These are phyloP conservation scores for Ernsta delagoae DNA, from an alignment of 2,888 invertebrate genomes.

Conservation along the genomic window DNA sequence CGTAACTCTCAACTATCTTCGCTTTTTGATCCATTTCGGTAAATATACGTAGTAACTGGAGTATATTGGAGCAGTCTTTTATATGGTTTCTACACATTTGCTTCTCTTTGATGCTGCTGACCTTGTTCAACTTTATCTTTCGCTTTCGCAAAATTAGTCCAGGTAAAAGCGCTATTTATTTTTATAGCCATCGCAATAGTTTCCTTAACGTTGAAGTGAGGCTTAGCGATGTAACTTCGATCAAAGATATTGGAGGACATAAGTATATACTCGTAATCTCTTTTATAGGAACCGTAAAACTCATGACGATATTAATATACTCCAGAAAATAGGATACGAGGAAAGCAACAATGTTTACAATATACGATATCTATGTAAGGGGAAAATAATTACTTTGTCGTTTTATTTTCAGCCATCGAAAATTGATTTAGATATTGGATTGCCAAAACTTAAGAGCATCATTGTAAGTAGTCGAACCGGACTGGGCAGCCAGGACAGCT, in stretches of 20 bases:
- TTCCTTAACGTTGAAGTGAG: constrained; percentile 4
- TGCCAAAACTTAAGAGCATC: constrained; percentile 73
- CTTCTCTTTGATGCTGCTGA: constrained; percentile 21
- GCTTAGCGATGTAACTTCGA: background rate
- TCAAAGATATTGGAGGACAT: background rate
- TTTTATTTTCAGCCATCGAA: constrained; percentile 62
- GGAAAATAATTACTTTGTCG: background rate
- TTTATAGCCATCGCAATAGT: background rate
- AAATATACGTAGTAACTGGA: constrained; percentile 10
- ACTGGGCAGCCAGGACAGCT: constrained; percentile 71
- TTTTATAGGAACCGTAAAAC: constrained; percentile 3
- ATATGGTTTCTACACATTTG: constrained; percentile 17
- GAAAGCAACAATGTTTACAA: background rate
- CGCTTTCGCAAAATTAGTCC: constrained; percentile 4
- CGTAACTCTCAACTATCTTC: constrained; percentile 22
- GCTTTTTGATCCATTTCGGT: constrained; percentile 22
- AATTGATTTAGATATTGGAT: constrained; percentile 53
- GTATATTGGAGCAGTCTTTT: constrained; percentile 16
- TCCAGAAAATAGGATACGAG: background rate
- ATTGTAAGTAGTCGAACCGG: constrained; percentile 61
- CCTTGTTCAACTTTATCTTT: constrained; percentile 18
- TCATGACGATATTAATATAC: background rate
- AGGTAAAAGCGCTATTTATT: constrained; percentile 8
- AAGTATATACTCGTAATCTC: background rate
- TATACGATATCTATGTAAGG: too few species aligned